A percentile compares a stretch with the other conserved stretches of the same genome.
Evolutionary conservation across 1,140 invertebrate species (phyloP).

Genomic region (Bombus balteatus): DNA sequence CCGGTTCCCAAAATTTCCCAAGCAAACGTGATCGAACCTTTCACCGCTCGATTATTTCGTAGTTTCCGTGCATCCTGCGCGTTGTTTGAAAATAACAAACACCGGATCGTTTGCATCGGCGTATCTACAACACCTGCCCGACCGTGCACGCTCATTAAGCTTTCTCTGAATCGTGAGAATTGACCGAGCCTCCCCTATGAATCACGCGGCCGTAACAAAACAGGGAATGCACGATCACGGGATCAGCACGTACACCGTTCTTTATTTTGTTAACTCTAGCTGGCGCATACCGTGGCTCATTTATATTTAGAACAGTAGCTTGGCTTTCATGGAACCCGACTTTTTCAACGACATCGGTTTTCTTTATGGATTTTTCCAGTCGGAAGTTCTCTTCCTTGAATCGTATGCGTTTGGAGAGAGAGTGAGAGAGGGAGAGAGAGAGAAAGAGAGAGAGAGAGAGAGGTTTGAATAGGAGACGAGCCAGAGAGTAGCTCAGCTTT

Average conservation of each 20-base stretch:
- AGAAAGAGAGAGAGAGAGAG: not conserved
- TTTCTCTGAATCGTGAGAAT: slow-evolving; percentile 52
- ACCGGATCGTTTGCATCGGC: not conserved
- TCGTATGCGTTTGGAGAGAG: not conserved
- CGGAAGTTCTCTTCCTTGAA: not conserved
- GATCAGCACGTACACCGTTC: slow-evolving; percentile 3
- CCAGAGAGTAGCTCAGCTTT: not conserved
- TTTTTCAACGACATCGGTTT: slow-evolving; percentile 4
- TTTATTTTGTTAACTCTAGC: slow-evolving; percentile 18
- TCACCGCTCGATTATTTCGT: not conserved
- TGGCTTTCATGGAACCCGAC: no score
- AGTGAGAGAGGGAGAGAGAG: not conserved
- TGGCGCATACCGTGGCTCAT: not conserved
- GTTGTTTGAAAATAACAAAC: not conserved
- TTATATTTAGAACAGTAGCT: slow-evolving; percentile 15
- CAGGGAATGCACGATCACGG: not conserved
- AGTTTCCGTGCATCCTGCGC: not conserved
- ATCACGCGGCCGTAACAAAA: not conserved
- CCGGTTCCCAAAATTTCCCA: not conserved
- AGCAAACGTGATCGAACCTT: not conserved
- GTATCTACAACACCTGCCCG: slow-evolving; percentile 29
- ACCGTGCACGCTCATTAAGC: slow-evolving; percentile 9
- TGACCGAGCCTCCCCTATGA: not conserved
- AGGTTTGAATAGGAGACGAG: not conserved
- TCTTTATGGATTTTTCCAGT: not conserved